Evolutionary conservation across 2,888 invertebrate genomes (phyloP).

Genomic region (Ditylenchus weischeri): DNA sequence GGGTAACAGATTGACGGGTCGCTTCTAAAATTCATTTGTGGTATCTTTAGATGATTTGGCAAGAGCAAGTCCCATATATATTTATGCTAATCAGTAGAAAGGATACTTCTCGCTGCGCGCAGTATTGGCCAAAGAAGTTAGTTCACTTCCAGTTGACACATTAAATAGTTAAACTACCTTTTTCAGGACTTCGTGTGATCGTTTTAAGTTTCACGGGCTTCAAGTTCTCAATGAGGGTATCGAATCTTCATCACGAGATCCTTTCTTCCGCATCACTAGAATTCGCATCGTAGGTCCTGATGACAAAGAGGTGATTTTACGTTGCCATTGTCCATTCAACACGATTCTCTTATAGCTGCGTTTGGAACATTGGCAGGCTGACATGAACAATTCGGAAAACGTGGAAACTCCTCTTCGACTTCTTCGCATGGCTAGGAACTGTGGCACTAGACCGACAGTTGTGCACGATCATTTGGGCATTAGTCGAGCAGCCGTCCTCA

Average conservation of each 20-base stretch:
- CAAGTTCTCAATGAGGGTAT: conserved; percentile 25
- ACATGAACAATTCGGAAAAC: conserved; percentile 54
- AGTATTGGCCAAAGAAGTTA: conserved; percentile 33
- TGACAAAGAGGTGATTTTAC: conserved; percentile 37
- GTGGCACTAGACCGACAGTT: conserved; percentile 44
- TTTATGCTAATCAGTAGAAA: conserved; percentile 85
- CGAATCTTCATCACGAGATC: conserved; percentile 34
- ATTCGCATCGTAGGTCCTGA: conserved; percentile 44
- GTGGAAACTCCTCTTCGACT: conserved; percentile 45
- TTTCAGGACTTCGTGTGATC: not conserved
- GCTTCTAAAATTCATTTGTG: not conserved
- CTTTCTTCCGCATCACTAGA: conserved; percentile 50
- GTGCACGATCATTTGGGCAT: conserved; percentile 50
- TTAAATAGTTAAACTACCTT: not conserved
- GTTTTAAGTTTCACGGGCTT: conserved; percentile 17
- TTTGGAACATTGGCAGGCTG: conserved; percentile 55
- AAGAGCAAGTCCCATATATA: conserved; percentile 92
- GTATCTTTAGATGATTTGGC: conserved; percentile 79
- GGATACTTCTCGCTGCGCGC: conserved; percentile 22
- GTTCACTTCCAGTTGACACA: not conserved
- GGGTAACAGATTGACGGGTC: conserved; percentile 41
- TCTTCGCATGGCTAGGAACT: conserved; percentile 46
- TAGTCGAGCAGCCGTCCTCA: conserved; percentile 49
- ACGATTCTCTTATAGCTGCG: conserved; percentile 31
- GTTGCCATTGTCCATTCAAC: not conserved